These are phyloP conservation scores for Drosophila saltans DNA, from an alignment of 1,140 invertebrate genomes.

Conservation along the genomic window DNA sequence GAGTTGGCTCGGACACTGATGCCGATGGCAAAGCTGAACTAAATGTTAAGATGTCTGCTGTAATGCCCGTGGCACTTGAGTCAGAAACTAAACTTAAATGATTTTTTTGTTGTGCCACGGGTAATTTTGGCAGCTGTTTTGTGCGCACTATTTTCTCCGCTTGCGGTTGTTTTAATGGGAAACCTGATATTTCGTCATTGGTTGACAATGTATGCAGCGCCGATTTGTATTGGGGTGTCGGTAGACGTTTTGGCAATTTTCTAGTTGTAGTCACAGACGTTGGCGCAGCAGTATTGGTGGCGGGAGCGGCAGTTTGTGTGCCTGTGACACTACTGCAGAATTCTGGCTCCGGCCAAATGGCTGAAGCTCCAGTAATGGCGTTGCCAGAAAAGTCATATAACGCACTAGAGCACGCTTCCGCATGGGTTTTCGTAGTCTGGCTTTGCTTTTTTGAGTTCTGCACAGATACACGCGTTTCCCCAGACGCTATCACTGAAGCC, in stretches of 20 bases:
- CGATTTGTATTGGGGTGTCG: slow-evolving; percentile 53
- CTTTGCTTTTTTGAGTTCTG: slow-evolving; percentile 37
- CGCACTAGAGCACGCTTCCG: neutral
- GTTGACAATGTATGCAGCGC: slow-evolving; percentile 13
- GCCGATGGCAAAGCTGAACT: slow-evolving; percentile 16
- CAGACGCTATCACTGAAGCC: slow-evolving; percentile 79
- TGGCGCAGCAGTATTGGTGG: slow-evolving; percentile 8
- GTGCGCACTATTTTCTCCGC: slow-evolving; percentile 43
- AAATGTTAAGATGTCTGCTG: slow-evolving; percentile 18
- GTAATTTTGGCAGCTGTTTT: slow-evolving; percentile 71
- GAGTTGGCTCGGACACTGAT: slow-evolving; percentile 8
- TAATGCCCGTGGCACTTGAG: slow-evolving; percentile 1
- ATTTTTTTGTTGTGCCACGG: slow-evolving; percentile 28
- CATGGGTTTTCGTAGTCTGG: slow-evolving; percentile 16
- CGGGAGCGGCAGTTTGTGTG: neutral
- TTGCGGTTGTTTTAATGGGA: slow-evolving; percentile 16
- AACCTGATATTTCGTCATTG: slow-evolving; percentile 22
- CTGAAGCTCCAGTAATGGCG: slow-evolving; percentile 31
- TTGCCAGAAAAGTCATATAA: slow-evolving; percentile 22
- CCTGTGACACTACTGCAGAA: slow-evolving; percentile 7
- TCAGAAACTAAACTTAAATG: slow-evolving; percentile 10
- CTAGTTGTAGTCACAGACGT: slow-evolving; percentile 51
- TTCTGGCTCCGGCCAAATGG: slow-evolving; percentile 22
- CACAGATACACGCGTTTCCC: slow-evolving; percentile 69
- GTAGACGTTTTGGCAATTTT: slow-evolving; percentile 80